Evolutionary conservation across 2,113 vertebrate species (phyloP).

Genomic region (Aythya baeri): DNA sequence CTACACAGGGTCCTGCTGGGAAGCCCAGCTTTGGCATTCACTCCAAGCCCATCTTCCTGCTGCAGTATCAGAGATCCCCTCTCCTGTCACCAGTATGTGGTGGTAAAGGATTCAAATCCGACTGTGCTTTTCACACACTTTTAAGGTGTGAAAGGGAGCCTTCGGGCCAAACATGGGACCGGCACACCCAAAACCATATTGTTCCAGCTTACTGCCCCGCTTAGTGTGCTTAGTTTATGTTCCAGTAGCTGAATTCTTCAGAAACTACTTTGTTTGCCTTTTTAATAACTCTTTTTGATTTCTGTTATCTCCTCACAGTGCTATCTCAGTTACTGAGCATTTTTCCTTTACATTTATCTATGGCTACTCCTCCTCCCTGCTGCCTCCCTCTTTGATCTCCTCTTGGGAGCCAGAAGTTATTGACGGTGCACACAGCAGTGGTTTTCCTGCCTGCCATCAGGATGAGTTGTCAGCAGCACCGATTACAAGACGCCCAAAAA

Average conservation of each 20-base stretch:
- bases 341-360: slow-evolving; percentile 39
- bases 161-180: neutral
- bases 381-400: slow-evolving; percentile 56
- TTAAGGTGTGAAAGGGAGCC: neutral
- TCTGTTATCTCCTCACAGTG: neutral
- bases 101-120: neutral
- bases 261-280: slow-evolving; percentile 38
- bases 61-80: neutral
- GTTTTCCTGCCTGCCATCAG: slow-evolving; percentile 42
- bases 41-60: neutral
- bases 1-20: neutral
- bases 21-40: neutral
- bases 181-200: neutral
- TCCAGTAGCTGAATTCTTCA: neutral
- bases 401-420: slow-evolving; percentile 37
- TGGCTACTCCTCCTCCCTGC: slow-evolving; percentile 42
- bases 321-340: slow-evolving; percentile 32
- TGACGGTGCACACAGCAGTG: neutral
- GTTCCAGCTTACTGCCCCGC: neutral
- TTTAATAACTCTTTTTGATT: slow-evolving; percentile 59
- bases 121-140: neutral
- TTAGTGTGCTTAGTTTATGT: neutral
- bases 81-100: neutral
- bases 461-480: slow-evolving; percentile 27
- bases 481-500: slow-evolving; percentile 10